These are phyloP conservation scores for Pipistrellus pipistrellus DNA, from an alignment of 2,797 vertebrate species.

Conservation along the genomic window DNA sequence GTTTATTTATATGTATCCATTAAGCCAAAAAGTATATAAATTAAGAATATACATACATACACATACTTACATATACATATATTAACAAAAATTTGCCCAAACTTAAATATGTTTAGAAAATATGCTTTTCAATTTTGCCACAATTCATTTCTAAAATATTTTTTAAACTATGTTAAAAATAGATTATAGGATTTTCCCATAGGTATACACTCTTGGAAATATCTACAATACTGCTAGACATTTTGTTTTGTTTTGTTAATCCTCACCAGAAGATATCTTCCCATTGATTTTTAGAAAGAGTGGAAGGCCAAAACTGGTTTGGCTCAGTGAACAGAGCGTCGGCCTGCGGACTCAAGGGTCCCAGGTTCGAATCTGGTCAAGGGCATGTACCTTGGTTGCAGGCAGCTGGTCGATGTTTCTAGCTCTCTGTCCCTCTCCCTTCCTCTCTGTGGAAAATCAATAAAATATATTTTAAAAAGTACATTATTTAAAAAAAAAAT, in stretches of 20 bases:
- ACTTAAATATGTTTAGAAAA: not conserved
- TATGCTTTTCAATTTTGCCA: constrained; percentile 12
- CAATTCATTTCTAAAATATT: constrained; percentile 8
- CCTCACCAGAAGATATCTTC: too few relatives aligned
- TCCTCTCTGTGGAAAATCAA: too few relatives aligned
- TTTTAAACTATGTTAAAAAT: constrained; percentile 8
- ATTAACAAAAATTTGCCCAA: not conserved
- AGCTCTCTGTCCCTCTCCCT: too few relatives aligned
- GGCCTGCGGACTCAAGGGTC: too few relatives aligned
- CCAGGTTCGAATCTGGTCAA: too few relatives aligned
- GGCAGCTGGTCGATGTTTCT: too few relatives aligned
- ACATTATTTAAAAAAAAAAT: too few relatives aligned
- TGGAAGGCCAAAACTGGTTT: too few relatives aligned
- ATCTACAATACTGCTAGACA: not conserved
- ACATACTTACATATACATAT: not conserved
- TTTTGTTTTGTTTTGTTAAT: not conserved
- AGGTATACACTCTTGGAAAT: not conserved
- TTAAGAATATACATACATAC: not conserved
- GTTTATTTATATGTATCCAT: not conserved
- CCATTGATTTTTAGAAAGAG: too few relatives aligned
- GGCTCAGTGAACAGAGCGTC: too few relatives aligned
- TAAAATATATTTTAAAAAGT: too few relatives aligned
- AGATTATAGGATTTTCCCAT: constrained; percentile 1
- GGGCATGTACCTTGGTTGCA: too few relatives aligned
- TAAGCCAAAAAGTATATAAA: not conserved